Evolutionary conservation across 2,888 invertebrate species (phyloP).

Genomic region (Cyclophora albipunctata): DNA sequence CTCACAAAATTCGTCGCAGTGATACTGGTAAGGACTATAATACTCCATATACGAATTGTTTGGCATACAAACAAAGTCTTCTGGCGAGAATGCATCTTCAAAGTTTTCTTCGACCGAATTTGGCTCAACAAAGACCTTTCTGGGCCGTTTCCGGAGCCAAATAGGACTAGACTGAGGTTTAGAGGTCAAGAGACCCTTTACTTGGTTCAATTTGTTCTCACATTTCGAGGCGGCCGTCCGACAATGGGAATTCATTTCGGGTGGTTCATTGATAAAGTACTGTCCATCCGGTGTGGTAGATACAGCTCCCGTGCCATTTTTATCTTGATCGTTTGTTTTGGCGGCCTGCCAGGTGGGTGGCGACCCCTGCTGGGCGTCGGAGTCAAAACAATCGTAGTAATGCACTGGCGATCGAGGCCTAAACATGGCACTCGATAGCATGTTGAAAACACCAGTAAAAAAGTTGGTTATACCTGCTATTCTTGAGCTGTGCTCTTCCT

Average conservation of each 20-base stretch:
- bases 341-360: conserved; percentile 44
- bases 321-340: conserved; percentile 54
- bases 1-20: conserved; percentile 31
- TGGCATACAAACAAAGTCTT: conserved; percentile 43
- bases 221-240: conserved; percentile 43
- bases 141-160: conserved; percentile 31
- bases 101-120: conserved; percentile 45
- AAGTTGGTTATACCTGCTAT: conserved; percentile 48
- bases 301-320: conserved; percentile 27
- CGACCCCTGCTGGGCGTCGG: conserved; percentile 33
- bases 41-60: conserved; percentile 38
- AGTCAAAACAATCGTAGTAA: conserved; percentile 39
- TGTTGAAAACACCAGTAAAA: conserved; percentile 51
- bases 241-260: conserved; percentile 45
- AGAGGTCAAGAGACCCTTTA: conserved; percentile 35
- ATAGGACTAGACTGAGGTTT: conserved; percentile 27
- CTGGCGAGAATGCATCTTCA: conserved; percentile 54
- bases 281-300: conserved; percentile 24
- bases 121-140: conserved; percentile 45
- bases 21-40: conserved; percentile 33
- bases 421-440: conserved; percentile 49
- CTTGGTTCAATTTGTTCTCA: conserved; percentile 50
- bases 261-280: conserved; percentile 19
- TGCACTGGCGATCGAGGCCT: conserved; percentile 32
- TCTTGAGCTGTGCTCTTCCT: conserved; percentile 25